Conservation (phyloP, 2,113 vertebrate species). For the Vimba vimba region DNA sequence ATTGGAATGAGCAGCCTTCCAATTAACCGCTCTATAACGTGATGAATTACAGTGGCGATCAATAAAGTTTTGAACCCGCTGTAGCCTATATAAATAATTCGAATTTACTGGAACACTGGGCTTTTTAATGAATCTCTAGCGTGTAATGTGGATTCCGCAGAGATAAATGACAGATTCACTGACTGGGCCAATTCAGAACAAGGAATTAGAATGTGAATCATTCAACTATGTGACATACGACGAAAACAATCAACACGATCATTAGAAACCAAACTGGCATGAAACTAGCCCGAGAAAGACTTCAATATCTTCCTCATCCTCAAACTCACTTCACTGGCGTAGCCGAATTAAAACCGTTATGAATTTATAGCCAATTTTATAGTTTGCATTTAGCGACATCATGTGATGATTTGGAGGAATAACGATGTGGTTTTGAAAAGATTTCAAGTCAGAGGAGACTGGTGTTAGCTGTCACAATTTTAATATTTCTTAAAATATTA, state of each 20-base stretch:
- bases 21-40: not conserved
- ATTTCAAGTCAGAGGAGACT: not conserved
- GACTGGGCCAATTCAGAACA: not conserved
- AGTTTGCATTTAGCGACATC: slow-evolving; percentile 60
- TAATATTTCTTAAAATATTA: not conserved
- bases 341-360: not conserved
- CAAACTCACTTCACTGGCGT: not conserved
- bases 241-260: not conserved
- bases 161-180: slow-evolving; percentile 3
- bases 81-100: not conserved
- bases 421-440: not conserved
- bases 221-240: not conserved
- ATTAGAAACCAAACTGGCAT: not conserved
- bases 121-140: not conserved
- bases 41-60: slow-evolving; percentile 8
- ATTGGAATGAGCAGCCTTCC: not conserved
- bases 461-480: not conserved
- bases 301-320: slow-evolving; percentile 18
- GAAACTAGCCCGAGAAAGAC: not conserved
- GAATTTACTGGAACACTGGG: slow-evolving; percentile 2
- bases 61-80: slow-evolving; percentile 12
- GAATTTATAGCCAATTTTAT: not conserved
- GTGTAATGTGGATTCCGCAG: not conserved
- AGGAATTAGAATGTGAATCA: not conserved
- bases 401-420: slow-evolving; percentile 5